A percentile compares a stretch with the other conserved stretches of the same genome.
phyloP scores from a whole-genome alignment of 2,888 invertebrate genomes.

The Blastobasis adustella region DNA sequence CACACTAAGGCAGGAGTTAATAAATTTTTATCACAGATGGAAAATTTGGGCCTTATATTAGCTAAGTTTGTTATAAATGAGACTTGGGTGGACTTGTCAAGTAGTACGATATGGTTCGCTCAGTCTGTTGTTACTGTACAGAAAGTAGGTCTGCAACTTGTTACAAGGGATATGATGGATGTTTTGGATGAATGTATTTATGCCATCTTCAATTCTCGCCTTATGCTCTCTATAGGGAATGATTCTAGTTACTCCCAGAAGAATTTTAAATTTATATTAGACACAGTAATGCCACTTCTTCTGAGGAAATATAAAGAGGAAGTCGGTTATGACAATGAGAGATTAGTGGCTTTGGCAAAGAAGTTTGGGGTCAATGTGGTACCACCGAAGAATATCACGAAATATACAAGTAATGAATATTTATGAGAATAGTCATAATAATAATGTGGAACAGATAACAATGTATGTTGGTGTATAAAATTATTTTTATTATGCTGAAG shows the following conservation, averaged over 20 bases:
- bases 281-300: conserved; percentile 77
- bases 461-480: conserved; percentile 42
- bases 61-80: conserved; percentile 77
- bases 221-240: conserved; percentile 70
- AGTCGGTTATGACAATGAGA: conserved; percentile 75
- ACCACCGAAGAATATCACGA: conserved; percentile 77
- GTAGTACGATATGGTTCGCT: conserved; percentile 87
- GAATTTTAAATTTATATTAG: conserved; percentile 82
- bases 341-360: conserved; percentile 64
- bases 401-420: conserved; percentile 81
- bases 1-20: conserved; percentile 81
- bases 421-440: conserved; percentile 62
- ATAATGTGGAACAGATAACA: conserved; percentile 11
- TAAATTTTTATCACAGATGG: conserved; percentile 82
- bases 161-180: conserved; percentile 83
- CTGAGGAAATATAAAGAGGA: conserved; percentile 77
- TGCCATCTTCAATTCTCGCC: conserved; percentile 83
- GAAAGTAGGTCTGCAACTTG: conserved; percentile 84
- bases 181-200: conserved; percentile 83
- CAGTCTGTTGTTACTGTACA: conserved; percentile 83
- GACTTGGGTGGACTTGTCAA: conserved; percentile 83
- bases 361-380: conserved; percentile 70
- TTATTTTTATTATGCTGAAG: conserved; percentile 71
- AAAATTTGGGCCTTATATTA: conserved; percentile 79
- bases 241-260: conserved; percentile 70